Evolutionary conservation across 2,888 invertebrate genomes (phyloP).

Genomic region (Acleris laterana): DNA sequence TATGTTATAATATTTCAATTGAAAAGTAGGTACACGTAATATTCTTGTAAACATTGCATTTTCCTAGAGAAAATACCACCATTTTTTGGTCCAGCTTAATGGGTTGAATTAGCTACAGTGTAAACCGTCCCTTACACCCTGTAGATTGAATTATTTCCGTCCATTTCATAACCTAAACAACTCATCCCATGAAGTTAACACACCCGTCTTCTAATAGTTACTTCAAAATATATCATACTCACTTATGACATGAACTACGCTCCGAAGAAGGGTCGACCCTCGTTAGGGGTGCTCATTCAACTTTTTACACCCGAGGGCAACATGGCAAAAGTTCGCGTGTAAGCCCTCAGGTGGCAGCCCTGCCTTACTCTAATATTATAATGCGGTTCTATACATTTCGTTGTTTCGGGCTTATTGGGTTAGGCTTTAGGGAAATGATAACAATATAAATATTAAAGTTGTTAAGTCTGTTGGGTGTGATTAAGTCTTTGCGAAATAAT

Average conservation of each 20-base stretch:
- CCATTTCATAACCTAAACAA: background rate
- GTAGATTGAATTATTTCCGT: too few species aligned
- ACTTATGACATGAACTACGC: conserved; percentile 12
- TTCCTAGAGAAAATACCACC: too few species aligned
- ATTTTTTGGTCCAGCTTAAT: too few species aligned
- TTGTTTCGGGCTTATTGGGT: conserved; percentile 13
- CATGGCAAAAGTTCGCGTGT: conserved; percentile 14
- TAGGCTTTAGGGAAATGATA: conserved; percentile 5
- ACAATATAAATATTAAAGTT: background rate
- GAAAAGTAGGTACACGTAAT: too few species aligned
- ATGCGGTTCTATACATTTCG: conserved; percentile 5
- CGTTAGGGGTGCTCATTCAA: conserved; percentile 31
- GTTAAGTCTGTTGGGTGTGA: background rate
- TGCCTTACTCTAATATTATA: conserved; percentile 27
- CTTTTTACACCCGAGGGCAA: conserved; percentile 23
- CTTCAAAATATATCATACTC: conserved; percentile 30
- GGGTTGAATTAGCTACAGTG: too few species aligned
- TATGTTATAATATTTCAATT: too few species aligned
- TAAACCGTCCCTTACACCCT: too few species aligned
- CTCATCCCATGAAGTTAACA: conserved; percentile 18
- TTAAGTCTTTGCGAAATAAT: background rate
- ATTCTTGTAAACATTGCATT: too few species aligned
- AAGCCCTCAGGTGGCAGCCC: conserved; percentile 29
- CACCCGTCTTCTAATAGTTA: conserved; percentile 15
- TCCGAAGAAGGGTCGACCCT: conserved; percentile 29